Evolutionary conservation across 2,888 invertebrate genomes (phyloP).

Genomic region (Hololepta plana): DNA sequence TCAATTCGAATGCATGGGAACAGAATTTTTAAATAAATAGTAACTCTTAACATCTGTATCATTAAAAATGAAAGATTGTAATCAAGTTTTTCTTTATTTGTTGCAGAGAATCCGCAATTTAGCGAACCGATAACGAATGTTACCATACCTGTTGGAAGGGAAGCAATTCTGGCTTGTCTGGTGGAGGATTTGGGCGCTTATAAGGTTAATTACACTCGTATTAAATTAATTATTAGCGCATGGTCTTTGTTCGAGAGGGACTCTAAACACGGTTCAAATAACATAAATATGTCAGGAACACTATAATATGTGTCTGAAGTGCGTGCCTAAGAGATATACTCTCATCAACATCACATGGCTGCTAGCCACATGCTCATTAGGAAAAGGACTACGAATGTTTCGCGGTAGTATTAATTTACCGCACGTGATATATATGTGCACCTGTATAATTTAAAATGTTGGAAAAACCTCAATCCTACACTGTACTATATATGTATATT

Average conservation of each 20-base stretch:
- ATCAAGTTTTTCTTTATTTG: constrained; percentile 18
- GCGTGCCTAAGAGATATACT: constrained; percentile 5
- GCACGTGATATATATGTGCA: constrained; percentile 12
- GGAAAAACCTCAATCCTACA: too few relatives aligned
- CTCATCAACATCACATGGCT: constrained; percentile 12
- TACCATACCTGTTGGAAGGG: constrained; percentile 70
- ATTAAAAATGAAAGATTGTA: constrained; percentile 7
- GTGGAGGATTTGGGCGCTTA: constrained; percentile 69
- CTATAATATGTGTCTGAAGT: constrained; percentile 1
- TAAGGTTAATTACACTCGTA: too few relatives aligned
- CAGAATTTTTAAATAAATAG: neutral
- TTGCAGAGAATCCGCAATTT: constrained; percentile 61
- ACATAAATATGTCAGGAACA: too few relatives aligned
- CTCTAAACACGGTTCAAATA: too few relatives aligned
- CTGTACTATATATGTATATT: too few relatives aligned
- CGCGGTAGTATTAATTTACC: constrained; percentile 11
- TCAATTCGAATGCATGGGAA: too few relatives aligned
- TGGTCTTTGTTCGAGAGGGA: too few relatives aligned
- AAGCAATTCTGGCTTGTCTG: constrained; percentile 63
- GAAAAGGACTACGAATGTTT: constrained; percentile 11
- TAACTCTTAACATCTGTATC: neutral
- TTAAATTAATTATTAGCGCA: too few relatives aligned
- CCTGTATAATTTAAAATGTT: too few relatives aligned
- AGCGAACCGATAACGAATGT: constrained; percentile 68
- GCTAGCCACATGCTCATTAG: constrained; percentile 13